Base-by-base conservation (phyloP, 2,888 invertebrate genomes). In the Lithophane semibrunnea region DNA sequence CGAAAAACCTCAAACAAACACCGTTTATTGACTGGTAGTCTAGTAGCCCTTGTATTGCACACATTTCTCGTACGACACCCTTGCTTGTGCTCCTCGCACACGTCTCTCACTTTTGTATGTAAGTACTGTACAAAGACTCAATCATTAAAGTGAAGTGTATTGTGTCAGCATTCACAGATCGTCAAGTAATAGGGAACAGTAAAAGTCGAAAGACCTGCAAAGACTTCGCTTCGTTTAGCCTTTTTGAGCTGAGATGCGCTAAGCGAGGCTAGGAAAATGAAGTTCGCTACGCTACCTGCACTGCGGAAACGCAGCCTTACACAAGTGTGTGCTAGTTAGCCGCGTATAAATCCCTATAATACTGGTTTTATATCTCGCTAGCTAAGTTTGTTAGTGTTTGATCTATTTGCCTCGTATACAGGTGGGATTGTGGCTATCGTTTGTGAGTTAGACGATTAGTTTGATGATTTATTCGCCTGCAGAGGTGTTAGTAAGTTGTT, bases 261-360 rank as follows among this genome's bases (percentile, higher is more conserved):
- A 5, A 18, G 18, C 13, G 16, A 13, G 12, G 18, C 5, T 47
- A 58, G 3, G 37, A 47, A 49, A 37, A 37, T n/a, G 5, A 29
- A n/a, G 1, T 69, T n/a, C 80, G 73, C 58, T 72, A 24, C 65
- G 73, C 52, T 54, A 8, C 4, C n/a, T 2, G 58, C 42, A 7
- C n/a, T 37, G 2, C 73, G 10, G 0, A 47, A 42, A 60, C 74
- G 13, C 52, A 73, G 81, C 81, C 74, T 91, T 92, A 92, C 90
- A 89, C 90, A 87, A 67, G 80, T 77, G 65, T 79, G 90, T 91
- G 87, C 87, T 90, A 88, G 92, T 92, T 90, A 90, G 88, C 90
- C 89, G 85, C 85, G 85, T 91, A 92, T 92, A 91, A 91, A 91
- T 91, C 88, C 87, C 79, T 86, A 90, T 89, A 88, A 88, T 88